These are phyloP conservation scores for Metopolophium dirhodum DNA, from an alignment of 1,140 invertebrate species.

Conservation along the genomic window DNA sequence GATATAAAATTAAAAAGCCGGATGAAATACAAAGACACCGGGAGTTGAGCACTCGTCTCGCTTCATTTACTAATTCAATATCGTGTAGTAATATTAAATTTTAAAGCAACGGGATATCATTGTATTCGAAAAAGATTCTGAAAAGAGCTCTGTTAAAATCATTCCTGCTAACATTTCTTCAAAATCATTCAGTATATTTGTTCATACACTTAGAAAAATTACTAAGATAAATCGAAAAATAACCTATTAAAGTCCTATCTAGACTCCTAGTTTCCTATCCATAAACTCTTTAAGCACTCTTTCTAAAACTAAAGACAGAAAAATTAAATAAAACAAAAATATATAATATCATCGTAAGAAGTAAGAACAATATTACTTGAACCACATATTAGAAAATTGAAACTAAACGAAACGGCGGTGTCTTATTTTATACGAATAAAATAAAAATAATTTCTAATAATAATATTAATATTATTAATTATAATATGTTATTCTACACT, in stretches of 20 bases:
- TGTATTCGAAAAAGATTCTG: neutral
- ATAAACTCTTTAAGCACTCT: neutral
- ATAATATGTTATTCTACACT: neutral
- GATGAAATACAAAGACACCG: neutral
- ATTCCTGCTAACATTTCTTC: neutral
- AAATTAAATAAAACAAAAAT: neutral
- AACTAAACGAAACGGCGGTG: neutral
- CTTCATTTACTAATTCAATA: neutral
- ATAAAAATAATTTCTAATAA: neutral
- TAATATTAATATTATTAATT: too few species aligned
- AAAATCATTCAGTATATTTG: neutral
- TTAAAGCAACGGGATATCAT: neutral
- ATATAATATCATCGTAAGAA: neutral
- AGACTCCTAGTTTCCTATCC: neutral
- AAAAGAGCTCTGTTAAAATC: neutral
- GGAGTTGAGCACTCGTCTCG: neutral
- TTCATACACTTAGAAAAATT: neutral
- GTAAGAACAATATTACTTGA: neutral
- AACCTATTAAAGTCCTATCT: neutral
- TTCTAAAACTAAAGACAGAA: neutral
- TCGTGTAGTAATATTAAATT: neutral
- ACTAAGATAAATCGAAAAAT: neutral
- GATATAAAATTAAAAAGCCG: neutral
- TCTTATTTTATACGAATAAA: neutral
- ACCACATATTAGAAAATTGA: too few species aligned